Conservation (phyloP, 2,113 vertebrate species). For the Atlantisia rogersi region DNA sequence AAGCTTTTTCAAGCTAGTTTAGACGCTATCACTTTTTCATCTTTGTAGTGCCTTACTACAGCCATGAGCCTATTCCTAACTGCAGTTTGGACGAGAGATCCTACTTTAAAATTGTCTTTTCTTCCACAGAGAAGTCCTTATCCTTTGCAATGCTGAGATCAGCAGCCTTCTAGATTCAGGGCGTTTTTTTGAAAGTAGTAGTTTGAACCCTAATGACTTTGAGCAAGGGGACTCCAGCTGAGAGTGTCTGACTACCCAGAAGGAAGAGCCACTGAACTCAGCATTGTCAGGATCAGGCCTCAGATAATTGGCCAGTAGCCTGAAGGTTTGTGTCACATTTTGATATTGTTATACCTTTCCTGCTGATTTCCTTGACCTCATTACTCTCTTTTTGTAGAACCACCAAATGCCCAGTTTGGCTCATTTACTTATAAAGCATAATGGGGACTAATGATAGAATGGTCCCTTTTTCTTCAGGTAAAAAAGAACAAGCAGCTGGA, state of each 20-base stretch:
- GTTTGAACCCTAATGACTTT: background rate
- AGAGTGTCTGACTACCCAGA: background rate
- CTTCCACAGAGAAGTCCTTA: background rate
- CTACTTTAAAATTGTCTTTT: background rate
- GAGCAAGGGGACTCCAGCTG: background rate
- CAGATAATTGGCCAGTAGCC: background rate
- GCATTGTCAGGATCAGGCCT: background rate
- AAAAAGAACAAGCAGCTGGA: background rate
- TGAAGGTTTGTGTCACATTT: background rate
- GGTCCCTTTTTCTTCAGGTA: background rate
- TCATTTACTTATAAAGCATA: background rate
- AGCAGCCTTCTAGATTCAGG: background rate
- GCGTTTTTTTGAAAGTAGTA: background rate
- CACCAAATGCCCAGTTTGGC: background rate
- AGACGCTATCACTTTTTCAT: background rate
- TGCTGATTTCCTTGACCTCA: background rate
- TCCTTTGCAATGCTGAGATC: background rate
- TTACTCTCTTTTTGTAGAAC: background rate
- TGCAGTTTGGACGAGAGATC: background rate
- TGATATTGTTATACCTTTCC: background rate
- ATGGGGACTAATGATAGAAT: background rate
- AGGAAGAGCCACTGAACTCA: background rate
- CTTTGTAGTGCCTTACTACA: background rate
- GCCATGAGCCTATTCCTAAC: background rate
- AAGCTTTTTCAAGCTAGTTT: background rate